These are phyloP conservation scores for Apantesis nais DNA, from an alignment of 2,888 invertebrate genomes.

Conservation along the genomic window DNA sequence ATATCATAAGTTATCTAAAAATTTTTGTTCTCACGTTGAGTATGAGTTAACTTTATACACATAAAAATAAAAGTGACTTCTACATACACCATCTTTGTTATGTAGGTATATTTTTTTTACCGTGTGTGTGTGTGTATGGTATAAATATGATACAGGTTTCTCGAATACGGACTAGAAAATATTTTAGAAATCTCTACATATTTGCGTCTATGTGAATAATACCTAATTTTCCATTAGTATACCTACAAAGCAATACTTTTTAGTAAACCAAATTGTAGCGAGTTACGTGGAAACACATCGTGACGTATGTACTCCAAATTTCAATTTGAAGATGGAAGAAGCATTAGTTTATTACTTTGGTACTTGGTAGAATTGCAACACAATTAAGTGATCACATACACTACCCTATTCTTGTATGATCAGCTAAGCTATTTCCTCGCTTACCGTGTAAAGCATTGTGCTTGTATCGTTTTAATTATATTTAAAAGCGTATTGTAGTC, in stretches of 20 bases:
- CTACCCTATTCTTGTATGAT: conserved; percentile 32
- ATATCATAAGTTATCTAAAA: too few species aligned
- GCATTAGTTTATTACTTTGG: conserved; percentile 56
- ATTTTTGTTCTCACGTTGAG: too few species aligned
- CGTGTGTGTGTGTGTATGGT: too few species aligned
- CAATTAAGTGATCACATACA: conserved; percentile 45
- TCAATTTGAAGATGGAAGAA: conserved; percentile 53
- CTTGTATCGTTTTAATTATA: conserved; percentile 18
- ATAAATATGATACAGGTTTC: too few species aligned
- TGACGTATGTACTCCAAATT: conserved; percentile 50
- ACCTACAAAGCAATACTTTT: conserved; percentile 14
- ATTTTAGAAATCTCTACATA: not conserved
- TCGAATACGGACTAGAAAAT: too few species aligned
- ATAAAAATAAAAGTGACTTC: too few species aligned
- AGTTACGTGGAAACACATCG: conserved; percentile 35
- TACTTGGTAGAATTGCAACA: conserved; percentile 46
- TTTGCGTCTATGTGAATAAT: not conserved
- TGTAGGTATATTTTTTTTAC: too few species aligned
- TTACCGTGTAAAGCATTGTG: conserved; percentile 25
- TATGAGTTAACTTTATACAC: too few species aligned
- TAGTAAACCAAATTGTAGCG: conserved; percentile 16
- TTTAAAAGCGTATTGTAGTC: not conserved
- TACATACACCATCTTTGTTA: too few species aligned
- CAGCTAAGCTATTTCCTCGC: conserved; percentile 33
- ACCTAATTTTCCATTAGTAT: not conserved